Base-by-base conservation (phyloP, 1,140 invertebrate species). In the Zaprionus ghesquierei region DNA sequence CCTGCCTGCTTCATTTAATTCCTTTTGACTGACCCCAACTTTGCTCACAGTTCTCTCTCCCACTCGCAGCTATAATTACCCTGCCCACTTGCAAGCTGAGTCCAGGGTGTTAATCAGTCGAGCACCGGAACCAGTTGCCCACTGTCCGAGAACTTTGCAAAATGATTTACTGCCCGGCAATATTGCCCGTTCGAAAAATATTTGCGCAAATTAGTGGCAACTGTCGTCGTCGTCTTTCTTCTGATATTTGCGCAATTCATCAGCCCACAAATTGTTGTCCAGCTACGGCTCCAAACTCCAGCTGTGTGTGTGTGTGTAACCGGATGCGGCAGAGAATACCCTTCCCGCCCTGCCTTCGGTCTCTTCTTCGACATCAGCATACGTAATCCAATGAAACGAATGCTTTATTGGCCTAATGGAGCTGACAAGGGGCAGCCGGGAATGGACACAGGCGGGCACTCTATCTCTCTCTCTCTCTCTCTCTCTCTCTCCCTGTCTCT, bases 341-440 rank as follows among this genome's bases (percentile, higher is more conserved):
- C 23, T 9, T n/a, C n/a, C 49, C 6, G 22, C 12, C 23, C 58
- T 8, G 2, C 56, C n/a, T 51, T 29, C 41, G n/a, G n/a, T n/a
- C n/a, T n/a, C n/a, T n/a, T n/a, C n/a, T n/a, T n/a, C 46, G 61
- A 73, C 82, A 87, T 87, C 82, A 81, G 82, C 82, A 87, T 86
- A 86, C 76, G 82, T 87, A 87, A 87, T 87, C 82, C 84, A 87
- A 87, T 87, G 84, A 89, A 87, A 87, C 84, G 82, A 89, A 89
- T 87, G 82, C 84, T 87, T 87, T 87, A 87, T 87, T 89, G 84
- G 82, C 82, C 70, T 89, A 87, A 87, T 82, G 82, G 82, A 77
- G 82, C 82, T 82, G 79, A 79, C 70, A 68, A 65, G 81, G 69
- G 77, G 60, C 51, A 66, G 63, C 6, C 12, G 18, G 18, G 18